A percentile compares a stretch with the other conserved stretches of the same genome.
These are phyloP conservation scores for Caenorhabditis latens DNA, from an alignment of 1,140 invertebrate genomes.

Conservation along the genomic window DNA sequence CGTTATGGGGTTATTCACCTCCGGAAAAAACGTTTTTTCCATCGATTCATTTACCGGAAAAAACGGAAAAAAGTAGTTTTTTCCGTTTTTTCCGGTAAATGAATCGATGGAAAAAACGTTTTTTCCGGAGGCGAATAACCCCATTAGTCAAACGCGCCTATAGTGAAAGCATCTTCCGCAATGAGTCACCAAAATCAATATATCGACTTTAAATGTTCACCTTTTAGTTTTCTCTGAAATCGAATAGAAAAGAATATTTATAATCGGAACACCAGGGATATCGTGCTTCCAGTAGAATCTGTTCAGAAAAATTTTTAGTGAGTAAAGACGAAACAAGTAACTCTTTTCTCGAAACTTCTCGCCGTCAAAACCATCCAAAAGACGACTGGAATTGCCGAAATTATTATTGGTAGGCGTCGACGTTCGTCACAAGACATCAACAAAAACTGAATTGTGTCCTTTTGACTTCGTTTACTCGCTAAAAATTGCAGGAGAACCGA, in stretches of 20 bases:
- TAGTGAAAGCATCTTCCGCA: not conserved
- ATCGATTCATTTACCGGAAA: no score
- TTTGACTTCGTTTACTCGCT: slow-evolving; percentile 4
- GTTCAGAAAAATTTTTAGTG: not conserved
- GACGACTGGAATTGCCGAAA: not conserved
- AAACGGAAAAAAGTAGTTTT: no score
- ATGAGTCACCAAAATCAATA: slow-evolving; percentile 52
- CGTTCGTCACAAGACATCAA: not conserved
- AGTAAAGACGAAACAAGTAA: not conserved
- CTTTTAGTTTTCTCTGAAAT: not conserved
- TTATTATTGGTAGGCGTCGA: not conserved
- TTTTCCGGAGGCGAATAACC: no score
- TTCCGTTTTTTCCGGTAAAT: no score
- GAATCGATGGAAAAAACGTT: no score
- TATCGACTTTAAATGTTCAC: slow-evolving; percentile 11
- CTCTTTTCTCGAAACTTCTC: not conserved
- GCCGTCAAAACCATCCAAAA: slow-evolving; percentile 2
- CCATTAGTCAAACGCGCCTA: not conserved
- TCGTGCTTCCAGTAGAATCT: not conserved
- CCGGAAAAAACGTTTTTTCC: no score
- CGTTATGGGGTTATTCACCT: no score
- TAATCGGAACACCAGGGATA: no score
- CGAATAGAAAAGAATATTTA: not conserved
- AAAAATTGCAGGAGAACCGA: slow-evolving; percentile 18
- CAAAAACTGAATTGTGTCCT: slow-evolving; percentile 6